These are phyloP conservation scores for Neolamprologus tretocephalus DNA, from an alignment of 2,113 vertebrate species.

Conservation along the genomic window DNA sequence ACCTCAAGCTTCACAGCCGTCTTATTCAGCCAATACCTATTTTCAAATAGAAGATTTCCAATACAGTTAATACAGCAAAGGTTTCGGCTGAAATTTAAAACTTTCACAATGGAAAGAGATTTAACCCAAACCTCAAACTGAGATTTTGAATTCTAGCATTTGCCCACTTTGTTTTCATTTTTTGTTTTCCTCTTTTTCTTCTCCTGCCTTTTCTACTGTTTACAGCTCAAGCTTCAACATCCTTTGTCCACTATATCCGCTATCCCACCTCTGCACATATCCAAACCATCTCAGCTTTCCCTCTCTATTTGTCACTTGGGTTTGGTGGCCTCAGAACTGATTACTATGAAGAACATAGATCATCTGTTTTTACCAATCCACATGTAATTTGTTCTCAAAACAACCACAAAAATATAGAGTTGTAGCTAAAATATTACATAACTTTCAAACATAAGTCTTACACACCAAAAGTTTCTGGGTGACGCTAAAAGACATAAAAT, in stretches of 20 bases:
- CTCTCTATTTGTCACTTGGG: not conserved
- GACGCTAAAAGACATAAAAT: not conserved
- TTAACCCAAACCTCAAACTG: not conserved
- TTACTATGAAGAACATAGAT: not conserved
- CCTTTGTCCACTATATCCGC: not conserved
- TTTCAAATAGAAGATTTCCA: not conserved
- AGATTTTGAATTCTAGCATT: not conserved
- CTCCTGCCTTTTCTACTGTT: not conserved
- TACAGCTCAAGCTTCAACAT: not conserved
- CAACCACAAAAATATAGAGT: not conserved
- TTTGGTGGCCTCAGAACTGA: not conserved
- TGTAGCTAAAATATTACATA: not conserved
- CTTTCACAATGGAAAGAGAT: not conserved
- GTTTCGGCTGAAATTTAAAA: not conserved
- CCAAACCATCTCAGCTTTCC: not conserved
- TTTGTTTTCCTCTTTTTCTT: not conserved
- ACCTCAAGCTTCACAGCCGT: not conserved
- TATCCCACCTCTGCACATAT: not conserved
- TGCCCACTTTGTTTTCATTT: not conserved
- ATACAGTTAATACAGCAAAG: not conserved
- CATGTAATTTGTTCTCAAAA: not conserved
- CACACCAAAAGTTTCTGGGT: not conserved
- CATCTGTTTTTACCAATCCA: not conserved
- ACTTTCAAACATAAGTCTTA: not conserved
- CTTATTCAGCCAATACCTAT: not conserved